Base-by-base conservation (phyloP, 30 jellyfish, hydroid and myxozoan genomes). In the Hydractinia symbiolongicarpus region DNA sequence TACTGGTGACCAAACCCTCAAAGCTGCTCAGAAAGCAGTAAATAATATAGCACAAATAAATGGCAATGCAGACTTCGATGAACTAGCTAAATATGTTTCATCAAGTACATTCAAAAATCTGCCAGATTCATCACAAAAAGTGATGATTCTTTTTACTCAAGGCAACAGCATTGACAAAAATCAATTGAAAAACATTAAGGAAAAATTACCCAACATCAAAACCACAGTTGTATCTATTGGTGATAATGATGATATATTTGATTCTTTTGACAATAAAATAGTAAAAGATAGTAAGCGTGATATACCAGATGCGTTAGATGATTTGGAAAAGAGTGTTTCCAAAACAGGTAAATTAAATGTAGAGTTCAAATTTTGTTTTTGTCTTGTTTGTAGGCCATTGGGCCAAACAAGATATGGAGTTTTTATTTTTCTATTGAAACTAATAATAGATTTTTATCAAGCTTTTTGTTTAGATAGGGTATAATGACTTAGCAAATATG, bases 151-250 rank as follows among this genome's bases (percentile, higher is more conserved):
- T 17, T 74, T 74, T 4, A 74, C 83, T 13, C 66, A 19, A 49
- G 67, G 83, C 13, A 50, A 74, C 68, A 20, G 68, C 66, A 50
- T 50, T 51, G 44, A 66, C 13, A 5, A 53, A 1, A 5, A 66
- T 49, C 69, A 74, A 44, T 50, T 74, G 14, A 30, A 53, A 21
- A 13, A 50, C 20, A 13, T 30, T 55, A 53, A 74, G n/a, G 20
- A 21, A 13, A 50, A 74, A 44, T 67, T 74, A 8, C 68, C 83
- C 14, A 67, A 44, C 20, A 10, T 74, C 7, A 17, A 30, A 49
- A 21, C 83, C 67, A 74, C 54, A 21, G 83, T 67, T 30, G 83
- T 74, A 30, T 30, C 83, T 10, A 50, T 74, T 17, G 61, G 71
- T 50, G 83, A 58, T 7, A 44, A 66, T 50, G 20, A 30, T 13